Percentiles rank a stretch among this genome's conserved stretches.
These are phyloP conservation scores for Syngnathoides biaculeatus DNA, from an alignment of 2,113 vertebrate genomes.

Conservation along the genomic window DNA sequence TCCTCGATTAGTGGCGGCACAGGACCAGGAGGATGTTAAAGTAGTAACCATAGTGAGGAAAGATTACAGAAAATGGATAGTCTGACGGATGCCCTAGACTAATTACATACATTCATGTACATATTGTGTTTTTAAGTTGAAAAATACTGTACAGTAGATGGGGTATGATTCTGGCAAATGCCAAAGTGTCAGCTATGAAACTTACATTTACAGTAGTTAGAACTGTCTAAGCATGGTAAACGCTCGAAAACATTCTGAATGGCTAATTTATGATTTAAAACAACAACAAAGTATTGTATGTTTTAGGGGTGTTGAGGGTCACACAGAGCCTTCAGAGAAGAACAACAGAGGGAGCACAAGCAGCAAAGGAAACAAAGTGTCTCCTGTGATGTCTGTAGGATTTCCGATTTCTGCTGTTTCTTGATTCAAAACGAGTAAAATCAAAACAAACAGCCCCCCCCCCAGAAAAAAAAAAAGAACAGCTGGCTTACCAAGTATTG, in stretches of 20 bases:
- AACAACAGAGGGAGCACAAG: slow-evolving; percentile 64
- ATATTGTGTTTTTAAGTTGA: slow-evolving; percentile 40
- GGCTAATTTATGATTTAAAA: slow-evolving; percentile 68
- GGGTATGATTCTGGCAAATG: slow-evolving; percentile 47
- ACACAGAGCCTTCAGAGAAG: slow-evolving; percentile 65
- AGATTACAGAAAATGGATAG: no score
- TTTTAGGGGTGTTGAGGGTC: slow-evolving; percentile 46
- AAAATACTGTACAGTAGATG: slow-evolving; percentile 39
- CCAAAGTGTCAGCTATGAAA: slow-evolving; percentile 57
- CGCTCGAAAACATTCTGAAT: slow-evolving; percentile 63
- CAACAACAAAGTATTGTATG: slow-evolving; percentile 58
- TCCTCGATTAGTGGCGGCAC: slow-evolving; percentile 31
- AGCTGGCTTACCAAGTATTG: slow-evolving; percentile 66
- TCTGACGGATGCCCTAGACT: slow-evolving; percentile 28
- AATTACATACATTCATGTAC: slow-evolving; percentile 35
- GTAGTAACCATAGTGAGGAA: no score
- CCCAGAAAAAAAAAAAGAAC: slow-evolving; percentile 37
- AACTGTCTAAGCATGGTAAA: slow-evolving; percentile 54
- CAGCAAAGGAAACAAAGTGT: slow-evolving; percentile 69
- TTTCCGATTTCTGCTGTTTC: slow-evolving; percentile 64
- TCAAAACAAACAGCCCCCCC: slow-evolving; percentile 44
- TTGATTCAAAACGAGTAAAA: no score
- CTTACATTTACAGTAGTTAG: slow-evolving; percentile 48
- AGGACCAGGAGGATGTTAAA: no score
- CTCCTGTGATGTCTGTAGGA: slow-evolving; percentile 71